A percentile compares a stretch with the other conserved stretches of the same genome.
Conservation (phyloP, 2,888 invertebrate species). For the Andrena haemorrhoa region DNA sequence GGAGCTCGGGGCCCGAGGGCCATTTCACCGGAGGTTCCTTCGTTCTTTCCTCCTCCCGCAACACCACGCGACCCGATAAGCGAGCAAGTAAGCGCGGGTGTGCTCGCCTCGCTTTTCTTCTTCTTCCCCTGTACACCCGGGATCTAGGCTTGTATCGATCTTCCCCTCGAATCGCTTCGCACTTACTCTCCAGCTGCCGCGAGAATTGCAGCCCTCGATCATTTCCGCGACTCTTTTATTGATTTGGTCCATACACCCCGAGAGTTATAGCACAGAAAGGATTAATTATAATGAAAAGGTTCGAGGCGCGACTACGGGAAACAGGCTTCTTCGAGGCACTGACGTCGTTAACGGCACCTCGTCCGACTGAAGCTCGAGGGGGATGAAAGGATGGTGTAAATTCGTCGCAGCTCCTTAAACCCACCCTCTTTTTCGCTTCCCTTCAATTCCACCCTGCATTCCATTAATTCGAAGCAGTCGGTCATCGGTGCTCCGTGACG, state of each 20-base stretch:
- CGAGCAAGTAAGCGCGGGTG: conserved; percentile 34
- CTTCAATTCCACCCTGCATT: conserved; percentile 29
- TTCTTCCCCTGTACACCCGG: not conserved
- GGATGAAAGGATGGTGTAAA: conserved; percentile 44
- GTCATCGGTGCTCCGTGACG: conserved; percentile 6
- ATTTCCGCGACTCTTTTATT: no score
- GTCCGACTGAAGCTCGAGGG: conserved; percentile 10
- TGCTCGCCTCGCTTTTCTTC: conserved; percentile 5
- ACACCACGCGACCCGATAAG: conserved; percentile 21
- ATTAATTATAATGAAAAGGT: conserved; percentile 20
- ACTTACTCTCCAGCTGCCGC: no score
- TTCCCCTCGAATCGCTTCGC: not conserved
- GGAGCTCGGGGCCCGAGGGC: conserved; percentile 73
- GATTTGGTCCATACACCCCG: no score
- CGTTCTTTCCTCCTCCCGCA: conserved; percentile 33
- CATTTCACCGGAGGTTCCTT: conserved; percentile 64
- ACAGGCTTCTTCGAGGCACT: conserved; percentile 1
- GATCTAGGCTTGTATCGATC: conserved; percentile 19
- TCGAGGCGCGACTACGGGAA: not conserved
- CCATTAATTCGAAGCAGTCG: conserved; percentile 52
- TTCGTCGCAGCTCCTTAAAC: conserved; percentile 60
- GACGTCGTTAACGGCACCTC: conserved; percentile 8
- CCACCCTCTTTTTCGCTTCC: conserved; percentile 35
- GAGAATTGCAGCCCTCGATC: no score
- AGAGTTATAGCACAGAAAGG: not conserved